Evolutionary conservation across 2,113 vertebrate genomes (phyloP).

Genomic region (Callorhinus ursinus): DNA sequence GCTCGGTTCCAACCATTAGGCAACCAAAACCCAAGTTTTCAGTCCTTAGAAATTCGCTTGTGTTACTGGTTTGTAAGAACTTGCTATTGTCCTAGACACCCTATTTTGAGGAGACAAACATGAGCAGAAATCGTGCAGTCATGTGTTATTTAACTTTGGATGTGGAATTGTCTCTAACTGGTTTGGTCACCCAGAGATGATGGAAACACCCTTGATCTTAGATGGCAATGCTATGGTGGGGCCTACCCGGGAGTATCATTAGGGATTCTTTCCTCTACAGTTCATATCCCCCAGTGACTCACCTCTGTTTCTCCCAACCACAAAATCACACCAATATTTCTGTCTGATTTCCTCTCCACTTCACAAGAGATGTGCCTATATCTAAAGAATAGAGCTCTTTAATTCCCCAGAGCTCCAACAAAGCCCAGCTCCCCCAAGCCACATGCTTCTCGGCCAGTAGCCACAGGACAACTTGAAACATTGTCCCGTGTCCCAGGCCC

Average conservation of each 20-base stretch:
- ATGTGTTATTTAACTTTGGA: not conserved
- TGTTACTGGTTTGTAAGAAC: not conserved
- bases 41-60: not conserved
- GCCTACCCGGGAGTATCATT: not conserved
- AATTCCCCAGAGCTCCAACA: not conserved
- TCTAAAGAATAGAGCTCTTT: not conserved
- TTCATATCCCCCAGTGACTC: not conserved
- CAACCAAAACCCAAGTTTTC: not conserved
- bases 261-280: not conserved
- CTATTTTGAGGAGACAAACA: not conserved
- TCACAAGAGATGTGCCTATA: not conserved
- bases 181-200: not conserved
- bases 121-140: not conserved
- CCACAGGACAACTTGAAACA: not conserved
- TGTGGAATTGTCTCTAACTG: not conserved
- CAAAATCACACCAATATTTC: not conserved
- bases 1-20: not conserved
- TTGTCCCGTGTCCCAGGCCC: accelerated
- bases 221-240: not conserved
- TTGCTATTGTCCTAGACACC: not conserved
- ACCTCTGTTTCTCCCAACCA: not conserved
- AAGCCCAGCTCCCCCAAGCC: not conserved
- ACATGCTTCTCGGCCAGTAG: not conserved
- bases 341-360: not conserved
- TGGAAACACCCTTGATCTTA: not conserved